A percentile compares a stretch with the other conserved stretches of the same genome.
Evolutionary conservation across 2,888 invertebrate genomes (phyloP).

Genomic region (Villa cingulata): DNA sequence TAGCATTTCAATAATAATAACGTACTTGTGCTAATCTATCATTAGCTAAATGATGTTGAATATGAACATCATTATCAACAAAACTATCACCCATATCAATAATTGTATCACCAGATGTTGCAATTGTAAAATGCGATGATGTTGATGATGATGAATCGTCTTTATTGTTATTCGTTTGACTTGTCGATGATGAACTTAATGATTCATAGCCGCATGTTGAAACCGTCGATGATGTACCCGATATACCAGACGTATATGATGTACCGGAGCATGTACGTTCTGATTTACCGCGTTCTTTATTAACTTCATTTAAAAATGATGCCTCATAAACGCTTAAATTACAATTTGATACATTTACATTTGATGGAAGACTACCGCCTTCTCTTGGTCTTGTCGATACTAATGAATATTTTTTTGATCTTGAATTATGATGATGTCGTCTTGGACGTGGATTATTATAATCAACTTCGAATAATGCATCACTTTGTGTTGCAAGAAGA

Average conservation of each 20-base stretch:
- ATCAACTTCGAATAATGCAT: slow-evolving; percentile 31
- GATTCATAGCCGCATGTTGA: slow-evolving; percentile 5
- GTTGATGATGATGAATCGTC: slow-evolving; percentile 3
- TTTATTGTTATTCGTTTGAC: not conserved
- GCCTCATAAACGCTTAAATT: slow-evolving; percentile 19
- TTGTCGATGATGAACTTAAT: not conserved
- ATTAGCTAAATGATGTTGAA: slow-evolving; percentile 8
- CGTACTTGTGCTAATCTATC: slow-evolving; percentile 12
- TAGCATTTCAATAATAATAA: not conserved
- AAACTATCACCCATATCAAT: slow-evolving; percentile 33
- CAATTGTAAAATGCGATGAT: not conserved
- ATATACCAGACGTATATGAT: slow-evolving; percentile 4
- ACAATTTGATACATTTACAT: slow-evolving; percentile 39
- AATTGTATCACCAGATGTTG: slow-evolving; percentile 30
- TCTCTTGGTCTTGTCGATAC: slow-evolving; percentile 44
- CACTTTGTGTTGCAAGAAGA: slow-evolving; percentile 38
- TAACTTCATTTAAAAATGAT: slow-evolving; percentile 19
- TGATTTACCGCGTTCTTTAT: slow-evolving; percentile 6
- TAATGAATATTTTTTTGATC: slow-evolving; percentile 30
- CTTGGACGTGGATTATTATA: slow-evolving; percentile 21
- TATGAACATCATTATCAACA: slow-evolving; percentile 16
- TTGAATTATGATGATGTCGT: slow-evolving; percentile 30
- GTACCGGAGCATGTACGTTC: slow-evolving; percentile 10
- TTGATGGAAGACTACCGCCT: slow-evolving; percentile 48
- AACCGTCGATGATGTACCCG: slow-evolving; percentile 7